Conservation (phyloP, 2,888 invertebrate genomes). For the Calephelis perditalis region DNA sequence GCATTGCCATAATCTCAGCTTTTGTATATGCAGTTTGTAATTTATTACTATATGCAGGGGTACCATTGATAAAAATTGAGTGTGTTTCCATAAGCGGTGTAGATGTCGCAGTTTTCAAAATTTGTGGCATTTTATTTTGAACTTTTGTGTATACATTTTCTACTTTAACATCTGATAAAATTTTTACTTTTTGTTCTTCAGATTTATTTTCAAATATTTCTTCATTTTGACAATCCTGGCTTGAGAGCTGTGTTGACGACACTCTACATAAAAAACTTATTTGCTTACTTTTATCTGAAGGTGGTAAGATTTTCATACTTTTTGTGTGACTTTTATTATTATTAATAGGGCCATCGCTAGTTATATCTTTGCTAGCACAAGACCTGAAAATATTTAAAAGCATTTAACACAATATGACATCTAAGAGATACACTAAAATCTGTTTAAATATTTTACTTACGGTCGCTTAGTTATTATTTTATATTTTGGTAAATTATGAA, state of each 20-base stretch:
- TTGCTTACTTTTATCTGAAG: constrained; percentile 10
- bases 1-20: constrained; percentile 76
- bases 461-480: not conserved
- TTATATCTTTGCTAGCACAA: constrained; percentile 35
- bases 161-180: constrained; percentile 63
- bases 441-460: not conserved
- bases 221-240: not conserved
- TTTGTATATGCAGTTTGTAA: constrained; percentile 42
- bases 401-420: not conserved
- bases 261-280: constrained; percentile 5
- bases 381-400: constrained; percentile 35
- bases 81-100: constrained; percentile 55
- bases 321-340: constrained; percentile 28
- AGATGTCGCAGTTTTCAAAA: constrained; percentile 45
- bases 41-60: constrained; percentile 51
- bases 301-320: constrained; percentile 26
- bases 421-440: not conserved
- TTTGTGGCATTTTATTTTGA: constrained; percentile 36
- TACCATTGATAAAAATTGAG: constrained; percentile 60
- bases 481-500: not conserved
- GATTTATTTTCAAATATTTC: constrained; percentile 30
- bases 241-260: not conserved
- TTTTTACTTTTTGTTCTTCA: constrained; percentile 54
- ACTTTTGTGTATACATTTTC: constrained; percentile 32
- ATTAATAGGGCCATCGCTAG: constrained; percentile 27